Base-by-base conservation (phyloP, 2,113 vertebrate genomes). In the Megaceryle torquata region DNA sequence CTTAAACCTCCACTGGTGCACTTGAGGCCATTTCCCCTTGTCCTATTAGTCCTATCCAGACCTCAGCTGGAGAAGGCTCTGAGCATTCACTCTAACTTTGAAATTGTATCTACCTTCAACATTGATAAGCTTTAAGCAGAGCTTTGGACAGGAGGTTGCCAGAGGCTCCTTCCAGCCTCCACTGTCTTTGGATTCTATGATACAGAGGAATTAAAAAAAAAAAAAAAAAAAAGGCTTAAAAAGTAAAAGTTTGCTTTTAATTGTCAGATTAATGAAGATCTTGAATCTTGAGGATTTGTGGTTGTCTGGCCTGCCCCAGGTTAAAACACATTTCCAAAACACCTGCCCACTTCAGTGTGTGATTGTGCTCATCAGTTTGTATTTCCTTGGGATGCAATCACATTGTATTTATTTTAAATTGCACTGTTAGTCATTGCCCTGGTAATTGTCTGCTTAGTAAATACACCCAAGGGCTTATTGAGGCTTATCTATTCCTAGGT, bases 401-500 rank as follows among this genome's bases (percentile, higher is more conserved):
- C 63, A 22, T 43, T 53, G 74, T 94, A 87, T 91, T 91, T 91
- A 96, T 94, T 96, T 89, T 89, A 95, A 96, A 97, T 94, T 74
- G 75, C 93, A 63, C 13, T 2, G 74, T 61, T 82, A 74, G 82
- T 95, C 78, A 92, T 97, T 97, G 94, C 59, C 83, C 69, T 56
- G n/a, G 57, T 88, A 96, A 97, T 95, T 89, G 95, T 86, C 94
- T 95, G 82, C 70, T 96, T 94, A 67, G 94, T 90, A 86, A 96
- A 93, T 79, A 92, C 69, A 65, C 91, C 96, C 86, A 54, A 79
- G 82, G 82, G 77, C 91, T 96, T 89, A 90, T 97, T 94, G 96
- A 96, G 89, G 89, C 79, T 97, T 97, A 91, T 96, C 95, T 95
- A 33, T 85, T 96, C 96, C 96, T 94, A 82, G 89, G 91, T 93